phyloP scores from a whole-genome alignment of 1,140 invertebrate species.

The Listronotus bonariensis region DNA sequence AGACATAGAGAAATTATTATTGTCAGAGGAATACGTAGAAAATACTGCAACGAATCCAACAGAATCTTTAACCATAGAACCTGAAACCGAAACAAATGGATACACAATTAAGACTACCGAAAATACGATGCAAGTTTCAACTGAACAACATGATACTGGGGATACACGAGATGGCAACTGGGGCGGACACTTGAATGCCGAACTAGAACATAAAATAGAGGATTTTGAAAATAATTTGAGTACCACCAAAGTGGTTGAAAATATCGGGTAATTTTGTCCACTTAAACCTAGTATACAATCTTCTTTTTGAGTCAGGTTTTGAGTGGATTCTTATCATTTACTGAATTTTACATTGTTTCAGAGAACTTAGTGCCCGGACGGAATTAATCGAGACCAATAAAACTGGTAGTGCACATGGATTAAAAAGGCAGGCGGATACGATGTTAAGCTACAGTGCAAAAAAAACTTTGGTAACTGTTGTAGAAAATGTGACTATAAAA shows the following conservation, averaged over 20 bases:
- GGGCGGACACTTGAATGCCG: not conserved
- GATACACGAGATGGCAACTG: conserved; percentile 1
- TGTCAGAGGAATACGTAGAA: conserved; percentile 2
- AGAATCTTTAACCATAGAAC: not conserved
- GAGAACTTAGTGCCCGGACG: not conserved
- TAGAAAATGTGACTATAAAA: conserved; percentile 31
- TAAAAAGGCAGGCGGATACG: conserved; percentile 14
- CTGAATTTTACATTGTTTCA: not conserved
- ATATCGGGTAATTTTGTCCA: too few species aligned
- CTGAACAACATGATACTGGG: too few species aligned
- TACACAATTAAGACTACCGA: too few species aligned
- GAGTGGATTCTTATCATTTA: not conserved
- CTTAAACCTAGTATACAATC: too few species aligned
- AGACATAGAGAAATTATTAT: conserved; percentile 24
- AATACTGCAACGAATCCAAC: not conserved
- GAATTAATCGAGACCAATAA: not conserved
- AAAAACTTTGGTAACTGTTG: conserved; percentile 29
- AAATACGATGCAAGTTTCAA: too few species aligned
- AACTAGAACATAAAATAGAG: not conserved
- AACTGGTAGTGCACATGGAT: conserved; percentile 4
- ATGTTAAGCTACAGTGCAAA: conserved; percentile 17
- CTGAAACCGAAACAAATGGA: not conserved
- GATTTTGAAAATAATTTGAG: conserved; percentile 11
- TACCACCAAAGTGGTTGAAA: not conserved
- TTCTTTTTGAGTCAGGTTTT: too few species aligned